phyloP scores from a whole-genome alignment of 2,113 vertebrate species.

The Craseonycteris thonglongyai region DNA sequence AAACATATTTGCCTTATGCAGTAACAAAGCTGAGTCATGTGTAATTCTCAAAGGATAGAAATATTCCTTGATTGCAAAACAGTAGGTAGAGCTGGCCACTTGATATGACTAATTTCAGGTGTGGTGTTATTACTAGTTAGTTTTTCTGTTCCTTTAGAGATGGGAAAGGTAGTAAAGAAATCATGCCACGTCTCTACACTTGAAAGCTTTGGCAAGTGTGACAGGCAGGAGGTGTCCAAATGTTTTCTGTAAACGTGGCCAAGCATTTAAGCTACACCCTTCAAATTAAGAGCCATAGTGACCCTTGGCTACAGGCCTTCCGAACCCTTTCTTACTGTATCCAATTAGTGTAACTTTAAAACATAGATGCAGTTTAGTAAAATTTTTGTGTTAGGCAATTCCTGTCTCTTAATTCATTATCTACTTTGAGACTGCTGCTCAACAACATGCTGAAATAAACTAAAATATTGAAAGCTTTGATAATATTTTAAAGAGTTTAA shows the following conservation, averaged over 20 bases:
- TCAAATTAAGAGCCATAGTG: not conserved
- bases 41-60: conserved; percentile 26
- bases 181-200: not conserved
- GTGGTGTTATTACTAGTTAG: not conserved
- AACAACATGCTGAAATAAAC: not conserved
- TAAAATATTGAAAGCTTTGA: not conserved
- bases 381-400: not conserved
- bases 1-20: not conserved
- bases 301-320: not conserved
- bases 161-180: not conserved
- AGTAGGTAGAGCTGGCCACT: not conserved
- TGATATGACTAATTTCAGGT: not conserved
- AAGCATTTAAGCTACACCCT: conserved; percentile 3
- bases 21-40: not conserved
- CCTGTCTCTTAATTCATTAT: not conserved
- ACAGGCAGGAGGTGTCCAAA: not conserved
- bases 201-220: not conserved
- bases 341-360: not conserved
- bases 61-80: conserved; percentile 32
- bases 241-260: not conserved
- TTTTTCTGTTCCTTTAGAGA: not conserved
- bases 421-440: not conserved
- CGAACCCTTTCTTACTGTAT: not conserved
- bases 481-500: not conserved
- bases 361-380: not conserved